phyloP scores from a whole-genome alignment of 2,888 invertebrate species.

The Cantharis nigra region DNA sequence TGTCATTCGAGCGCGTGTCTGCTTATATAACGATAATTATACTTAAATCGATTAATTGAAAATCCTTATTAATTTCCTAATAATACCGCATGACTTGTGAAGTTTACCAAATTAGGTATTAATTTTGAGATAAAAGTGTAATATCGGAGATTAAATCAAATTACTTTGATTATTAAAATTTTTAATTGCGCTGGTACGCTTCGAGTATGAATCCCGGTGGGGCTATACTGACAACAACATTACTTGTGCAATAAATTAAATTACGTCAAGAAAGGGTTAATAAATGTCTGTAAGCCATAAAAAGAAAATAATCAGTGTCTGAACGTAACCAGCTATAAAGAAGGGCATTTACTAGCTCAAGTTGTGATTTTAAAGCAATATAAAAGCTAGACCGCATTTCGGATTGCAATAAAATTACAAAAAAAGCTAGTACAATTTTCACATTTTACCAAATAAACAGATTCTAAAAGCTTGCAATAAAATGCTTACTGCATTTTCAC shows the following conservation, averaged over 20 bases:
- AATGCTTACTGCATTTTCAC: not conserved
- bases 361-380: not conserved
- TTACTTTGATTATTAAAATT: not conserved
- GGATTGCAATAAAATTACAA: not conserved
- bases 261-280: not conserved
- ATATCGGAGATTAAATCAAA: not conserved
- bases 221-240: not conserved
- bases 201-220: not conserved
- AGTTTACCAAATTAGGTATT: not conserved
- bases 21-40: conserved; percentile 1
- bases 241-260: not conserved
- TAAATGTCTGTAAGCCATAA: not conserved
- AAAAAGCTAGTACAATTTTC: no score
- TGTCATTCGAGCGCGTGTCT: conserved; percentile 3
- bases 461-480: not conserved
- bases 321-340: not conserved
- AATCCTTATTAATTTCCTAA: not conserved
- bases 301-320: not conserved
- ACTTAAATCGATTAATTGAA: not conserved
- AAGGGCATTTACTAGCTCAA: not conserved
- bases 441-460: not conserved
- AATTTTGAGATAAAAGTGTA: not conserved
- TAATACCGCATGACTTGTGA: not conserved
- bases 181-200: not conserved
- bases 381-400: not conserved